phyloP scores from a whole-genome alignment of 2,888 invertebrate species.

The Campaea margaritaria region DNA sequence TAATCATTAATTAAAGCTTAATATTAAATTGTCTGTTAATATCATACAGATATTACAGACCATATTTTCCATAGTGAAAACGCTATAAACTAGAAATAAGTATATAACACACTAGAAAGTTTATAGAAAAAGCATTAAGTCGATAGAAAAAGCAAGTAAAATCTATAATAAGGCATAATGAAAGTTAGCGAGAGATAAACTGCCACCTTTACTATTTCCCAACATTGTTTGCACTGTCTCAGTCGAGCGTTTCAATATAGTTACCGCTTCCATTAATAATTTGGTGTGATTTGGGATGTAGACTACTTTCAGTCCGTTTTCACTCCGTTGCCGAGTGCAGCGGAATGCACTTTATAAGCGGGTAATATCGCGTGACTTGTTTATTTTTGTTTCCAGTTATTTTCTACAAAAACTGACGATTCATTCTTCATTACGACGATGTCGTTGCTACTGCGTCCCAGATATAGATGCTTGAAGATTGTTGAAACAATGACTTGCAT shows the following conservation, averaged over 20 bases:
- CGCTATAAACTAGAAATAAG: too few relatives aligned
- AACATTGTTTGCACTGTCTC: constrained; percentile 6
- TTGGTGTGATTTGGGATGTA: constrained; percentile 24
- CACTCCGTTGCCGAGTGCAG: constrained; percentile 13
- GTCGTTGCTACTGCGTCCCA: constrained; percentile 19
- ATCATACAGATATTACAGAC: too few relatives aligned
- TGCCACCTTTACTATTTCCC: constrained; percentile 5
- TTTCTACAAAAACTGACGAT: constrained; percentile 32
- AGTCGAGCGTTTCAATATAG: constrained; percentile 4
- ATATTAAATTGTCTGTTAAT: too few relatives aligned
- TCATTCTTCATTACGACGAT: constrained; percentile 24
- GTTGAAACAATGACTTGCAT: constrained; percentile 21
- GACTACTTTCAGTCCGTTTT: constrained; percentile 24
- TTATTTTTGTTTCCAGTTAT: constrained; percentile 34
- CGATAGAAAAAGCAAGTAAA: too few relatives aligned
- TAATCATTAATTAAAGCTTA: too few relatives aligned
- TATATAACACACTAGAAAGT: too few relatives aligned
- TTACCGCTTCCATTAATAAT: constrained; percentile 14
- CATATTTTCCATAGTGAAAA: too few relatives aligned
- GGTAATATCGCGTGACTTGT: constrained; percentile 34
- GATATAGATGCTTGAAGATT: constrained; percentile 7
- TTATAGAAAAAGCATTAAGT: too few relatives aligned
- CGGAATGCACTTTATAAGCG: constrained; percentile 24
- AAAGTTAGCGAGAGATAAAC: neutral
- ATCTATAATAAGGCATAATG: neutral